Base-by-base conservation (phyloP, 2,888 invertebrate species). In the Drosophila barbarae region DNA sequence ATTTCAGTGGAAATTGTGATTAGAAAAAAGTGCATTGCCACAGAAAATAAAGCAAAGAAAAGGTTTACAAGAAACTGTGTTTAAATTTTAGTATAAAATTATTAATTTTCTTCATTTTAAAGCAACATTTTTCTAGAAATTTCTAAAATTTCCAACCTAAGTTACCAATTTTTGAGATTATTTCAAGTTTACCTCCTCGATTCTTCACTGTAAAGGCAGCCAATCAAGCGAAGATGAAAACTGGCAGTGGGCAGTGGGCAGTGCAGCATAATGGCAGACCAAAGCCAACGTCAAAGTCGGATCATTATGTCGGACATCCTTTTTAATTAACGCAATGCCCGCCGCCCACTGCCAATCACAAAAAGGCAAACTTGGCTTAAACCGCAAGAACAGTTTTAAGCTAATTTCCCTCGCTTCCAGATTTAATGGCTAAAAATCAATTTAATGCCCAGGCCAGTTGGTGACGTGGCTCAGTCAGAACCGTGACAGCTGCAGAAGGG, bases 401-500 rank as follows among this genome's bases (percentile, higher is more conserved):
- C 71, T 56, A 56, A 70, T 70, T 61, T 56, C 69, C 44, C 68
- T 28, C 38, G 46, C 15, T 26, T 39, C 32, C 36, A 60, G 69
- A 74, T 77, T 83, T 65, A 70, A 70, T 61, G 59, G 66, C 74
- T 83, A 61, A 69, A 77, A 83, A 83, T 81, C 81, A 72, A 81
- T 84, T 84, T 42, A 74, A 72, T 70, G 67, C 52, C 67, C 52
- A 26, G 18, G 13, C 47, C 46, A 3, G 46, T 18, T 28, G 13
- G 1, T 30, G 51, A 58, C 46, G 35, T 51, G 41, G 49, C 64
- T 64, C 36, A 36, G 41, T 64, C 46, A 9, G 61, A 63, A 63
- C 64, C 15, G 51, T 44, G 64, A 50, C 61, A 61, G 61, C 61
- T 61, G 64, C 42, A 9, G 13, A 47, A 32, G 46, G 46, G 30